Conservation (phyloP, 2,888 invertebrate genomes). For the Parelbella ahira region DNA sequence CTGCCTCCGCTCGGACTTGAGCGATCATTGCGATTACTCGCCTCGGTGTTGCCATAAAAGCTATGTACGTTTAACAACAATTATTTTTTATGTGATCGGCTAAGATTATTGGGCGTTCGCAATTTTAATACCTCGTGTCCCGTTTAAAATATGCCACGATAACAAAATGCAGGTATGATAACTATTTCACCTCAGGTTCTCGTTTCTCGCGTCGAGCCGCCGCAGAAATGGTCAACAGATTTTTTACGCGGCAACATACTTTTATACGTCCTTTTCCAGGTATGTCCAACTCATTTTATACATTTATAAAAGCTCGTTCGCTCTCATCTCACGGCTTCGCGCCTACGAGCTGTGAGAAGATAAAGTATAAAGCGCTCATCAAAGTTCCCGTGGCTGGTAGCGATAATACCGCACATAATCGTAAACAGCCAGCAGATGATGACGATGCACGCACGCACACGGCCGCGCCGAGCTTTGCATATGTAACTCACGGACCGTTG, state of each 20-base stretch:
- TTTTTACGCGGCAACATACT: conserved; percentile 22
- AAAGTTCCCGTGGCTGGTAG: conserved; percentile 8
- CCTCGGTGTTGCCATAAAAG: conserved; percentile 13
- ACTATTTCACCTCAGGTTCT: conserved; percentile 24
- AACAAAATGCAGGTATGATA: conserved; percentile 20
- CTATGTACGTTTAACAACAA: conserved; percentile 9
- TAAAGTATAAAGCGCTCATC: conserved; percentile 9
- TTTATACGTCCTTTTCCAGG: conserved; percentile 16
- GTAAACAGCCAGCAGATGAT: conserved; percentile 19
- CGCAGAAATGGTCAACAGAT: conserved; percentile 20
- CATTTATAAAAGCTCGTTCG: conserved; percentile 14
- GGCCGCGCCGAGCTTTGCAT: conserved; percentile 13
- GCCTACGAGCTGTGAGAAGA: conserved; percentile 16
- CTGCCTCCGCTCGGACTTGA: conserved; percentile 11
- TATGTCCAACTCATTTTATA: conserved; percentile 18
- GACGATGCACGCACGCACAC: conserved; percentile 4
- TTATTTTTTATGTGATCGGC: conserved; percentile 13
- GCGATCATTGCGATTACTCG: conserved; percentile 12
- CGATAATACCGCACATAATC: conserved; percentile 15
- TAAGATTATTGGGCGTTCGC: conserved; percentile 11
- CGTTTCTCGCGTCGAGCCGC: conserved; percentile 18
- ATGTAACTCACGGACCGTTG: conserved; percentile 17
- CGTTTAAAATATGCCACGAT: conserved; percentile 12
- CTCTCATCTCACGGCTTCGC: conserved; percentile 13
- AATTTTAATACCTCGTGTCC: conserved; percentile 4